These are phyloP conservation scores for Caenorhabditis wallacei DNA, from an alignment of 2,888 invertebrate genomes.

Conservation along the genomic window DNA sequence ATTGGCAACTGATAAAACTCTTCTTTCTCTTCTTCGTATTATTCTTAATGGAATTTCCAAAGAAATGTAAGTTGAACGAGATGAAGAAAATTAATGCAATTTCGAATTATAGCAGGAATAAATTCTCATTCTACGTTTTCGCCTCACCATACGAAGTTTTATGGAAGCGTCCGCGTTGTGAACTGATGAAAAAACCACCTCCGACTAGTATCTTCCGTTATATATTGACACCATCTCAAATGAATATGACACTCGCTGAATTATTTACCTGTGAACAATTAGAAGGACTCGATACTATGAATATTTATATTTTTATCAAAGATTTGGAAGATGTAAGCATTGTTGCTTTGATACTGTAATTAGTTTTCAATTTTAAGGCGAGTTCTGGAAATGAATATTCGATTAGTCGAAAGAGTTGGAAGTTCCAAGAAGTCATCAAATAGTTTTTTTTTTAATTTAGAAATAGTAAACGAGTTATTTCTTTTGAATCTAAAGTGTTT, in stretches of 20 bases:
- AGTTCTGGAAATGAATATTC: not conserved
- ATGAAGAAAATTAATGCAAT: not conserved
- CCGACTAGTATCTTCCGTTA: conserved; percentile 26
- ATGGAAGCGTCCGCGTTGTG: conserved; percentile 35
- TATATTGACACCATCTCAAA: conserved; percentile 18
- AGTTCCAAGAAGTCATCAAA: conserved; percentile 18
- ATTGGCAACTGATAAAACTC: conserved; percentile 18
- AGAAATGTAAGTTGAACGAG: conserved; percentile 20
- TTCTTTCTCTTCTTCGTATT: not conserved
- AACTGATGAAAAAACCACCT: conserved; percentile 42
- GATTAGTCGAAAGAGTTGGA: conserved; percentile 17
- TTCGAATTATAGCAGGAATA: conserved; percentile 16
- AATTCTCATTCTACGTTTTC: conserved; percentile 45
- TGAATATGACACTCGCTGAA: conserved; percentile 23
- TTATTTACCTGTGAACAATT: not conserved
- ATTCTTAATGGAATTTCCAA: conserved; percentile 5
- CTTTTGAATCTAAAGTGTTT: not conserved
- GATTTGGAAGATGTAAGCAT: conserved; percentile 43
- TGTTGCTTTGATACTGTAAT: not conserved
- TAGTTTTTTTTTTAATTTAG: not conserved
- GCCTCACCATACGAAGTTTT: conserved; percentile 43
- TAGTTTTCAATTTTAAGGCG: conserved; percentile 5
- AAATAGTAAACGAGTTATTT: too few species aligned
- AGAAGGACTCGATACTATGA: conserved; percentile 26
- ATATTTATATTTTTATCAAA: conserved; percentile 39